Evolutionary conservation across 2,888 invertebrate species (phyloP).

Genomic region (Elgonia sp.): DNA sequence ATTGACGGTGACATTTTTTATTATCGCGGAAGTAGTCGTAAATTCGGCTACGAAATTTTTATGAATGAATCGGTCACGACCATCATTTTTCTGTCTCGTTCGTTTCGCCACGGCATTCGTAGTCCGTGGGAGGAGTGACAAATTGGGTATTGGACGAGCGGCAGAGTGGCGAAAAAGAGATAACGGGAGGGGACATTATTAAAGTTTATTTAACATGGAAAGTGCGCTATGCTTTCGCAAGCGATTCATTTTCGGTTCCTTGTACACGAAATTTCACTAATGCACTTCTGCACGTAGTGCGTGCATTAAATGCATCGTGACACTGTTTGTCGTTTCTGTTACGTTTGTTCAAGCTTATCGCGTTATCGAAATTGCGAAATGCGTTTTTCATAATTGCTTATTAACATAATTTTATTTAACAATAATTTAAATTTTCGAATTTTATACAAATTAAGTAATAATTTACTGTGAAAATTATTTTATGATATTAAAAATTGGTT

Average conservation of each 20-base stretch:
- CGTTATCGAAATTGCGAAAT: neutral
- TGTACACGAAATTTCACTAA: slow-evolving; percentile 68
- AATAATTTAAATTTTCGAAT: no score
- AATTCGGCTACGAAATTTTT: slow-evolving; percentile 19
- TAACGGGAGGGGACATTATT: slow-evolving; percentile 41
- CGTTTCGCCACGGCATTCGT: slow-evolving; percentile 52
- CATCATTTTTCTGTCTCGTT: slow-evolving; percentile 56
- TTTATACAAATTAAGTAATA: no score
- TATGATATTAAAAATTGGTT: no score
- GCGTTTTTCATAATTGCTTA: no score
- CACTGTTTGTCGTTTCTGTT: slow-evolving; percentile 21
- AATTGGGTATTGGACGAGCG: slow-evolving; percentile 36
- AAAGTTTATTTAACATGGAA: slow-evolving; percentile 69
- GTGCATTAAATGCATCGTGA: slow-evolving; percentile 48
- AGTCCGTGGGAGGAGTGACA: slow-evolving; percentile 60
- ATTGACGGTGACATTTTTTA: slow-evolving; percentile 1
- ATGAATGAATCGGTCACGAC: slow-evolving; percentile 62
- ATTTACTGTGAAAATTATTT: no score
- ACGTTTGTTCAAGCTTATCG: slow-evolving; percentile 23
- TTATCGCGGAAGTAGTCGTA: slow-evolving; percentile 19
- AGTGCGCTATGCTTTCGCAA: slow-evolving; percentile 65
- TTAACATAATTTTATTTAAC: no score
- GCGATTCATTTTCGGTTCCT: slow-evolving; percentile 65
- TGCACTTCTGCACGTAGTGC: slow-evolving; percentile 58
- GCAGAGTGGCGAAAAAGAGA: slow-evolving; percentile 15